phyloP scores from a whole-genome alignment of 2,113 vertebrate genomes.

The Nymphicus hollandicus region DNA sequence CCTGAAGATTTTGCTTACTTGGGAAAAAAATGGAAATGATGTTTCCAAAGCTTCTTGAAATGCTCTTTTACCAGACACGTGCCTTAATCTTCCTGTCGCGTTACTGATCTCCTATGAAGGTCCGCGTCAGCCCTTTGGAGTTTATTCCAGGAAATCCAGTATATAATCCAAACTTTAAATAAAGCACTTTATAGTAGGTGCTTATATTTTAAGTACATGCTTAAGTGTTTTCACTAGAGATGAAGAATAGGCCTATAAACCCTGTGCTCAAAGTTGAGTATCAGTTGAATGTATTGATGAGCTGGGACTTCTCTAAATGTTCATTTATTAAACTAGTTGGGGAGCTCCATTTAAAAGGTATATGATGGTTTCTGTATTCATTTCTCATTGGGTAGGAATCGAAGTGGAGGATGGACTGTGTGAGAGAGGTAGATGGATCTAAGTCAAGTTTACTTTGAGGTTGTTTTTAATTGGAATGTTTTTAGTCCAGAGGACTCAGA shows the following conservation, averaged over 20 bases:
- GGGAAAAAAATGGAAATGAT: accelerated
- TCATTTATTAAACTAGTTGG: neutral
- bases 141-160: neutral
- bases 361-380: neutral
- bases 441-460: neutral
- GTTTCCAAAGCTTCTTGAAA: neutral
- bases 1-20: neutral
- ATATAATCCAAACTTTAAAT: neutral
- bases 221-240: neutral
- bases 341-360: neutral
- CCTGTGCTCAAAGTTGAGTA: neutral
- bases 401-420: neutral
- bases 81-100: neutral
- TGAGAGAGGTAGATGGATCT: neutral
- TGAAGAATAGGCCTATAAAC: neutral
- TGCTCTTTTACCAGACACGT: neutral
- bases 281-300: neutral
- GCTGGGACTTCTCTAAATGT: neutral
- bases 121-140: neutral
- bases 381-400: neutral
- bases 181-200: neutral
- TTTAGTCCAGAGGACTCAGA: neutral
- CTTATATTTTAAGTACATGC: neutral
- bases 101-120: neutral
- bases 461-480: neutral